Evolutionary conservation across 2,888 invertebrate species (phyloP).

Genomic region (Phortica okadai): DNA sequence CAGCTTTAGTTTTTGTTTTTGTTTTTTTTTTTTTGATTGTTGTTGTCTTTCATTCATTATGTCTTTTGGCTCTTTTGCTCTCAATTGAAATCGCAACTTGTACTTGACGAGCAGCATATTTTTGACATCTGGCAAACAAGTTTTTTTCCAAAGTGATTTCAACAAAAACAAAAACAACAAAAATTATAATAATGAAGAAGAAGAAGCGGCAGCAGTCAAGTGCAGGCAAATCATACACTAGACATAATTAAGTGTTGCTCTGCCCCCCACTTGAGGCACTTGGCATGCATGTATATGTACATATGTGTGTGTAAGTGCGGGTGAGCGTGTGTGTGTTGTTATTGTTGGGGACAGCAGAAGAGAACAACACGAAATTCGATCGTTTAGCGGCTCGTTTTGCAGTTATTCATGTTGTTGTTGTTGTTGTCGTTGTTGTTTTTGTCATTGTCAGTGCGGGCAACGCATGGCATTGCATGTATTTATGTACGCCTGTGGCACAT

Average conservation of each 20-base stretch:
- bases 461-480: slow-evolving; percentile 17
- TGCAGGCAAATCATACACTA: background rate
- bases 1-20: slow-evolving; percentile 23
- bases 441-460: slow-evolving; percentile 38
- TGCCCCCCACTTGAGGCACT: slow-evolving; percentile 30
- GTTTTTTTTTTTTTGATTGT: slow-evolving; percentile 35
- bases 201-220: background rate
- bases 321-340: background rate
- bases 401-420: slow-evolving; percentile 39
- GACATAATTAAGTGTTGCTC: slow-evolving; percentile 55
- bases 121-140: slow-evolving; percentile 66
- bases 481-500: slow-evolving; percentile 55
- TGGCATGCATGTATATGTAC: background rate
- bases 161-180: slow-evolving; percentile 38
- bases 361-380: slow-evolving; percentile 64
- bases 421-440: slow-evolving; percentile 44
- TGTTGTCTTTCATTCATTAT: slow-evolving; percentile 21
- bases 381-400: slow-evolving; percentile 59
- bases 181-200: background rate
- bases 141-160: slow-evolving; percentile 29
- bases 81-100: slow-evolving; percentile 61
- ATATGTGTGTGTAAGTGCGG: background rate
- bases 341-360: background rate
- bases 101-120: slow-evolving; percentile 56
- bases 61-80: slow-evolving; percentile 31